These are phyloP conservation scores for Callithrix jacchus DNA, from an alignment of 2,113 vertebrate genomes.

Conservation along the genomic window DNA sequence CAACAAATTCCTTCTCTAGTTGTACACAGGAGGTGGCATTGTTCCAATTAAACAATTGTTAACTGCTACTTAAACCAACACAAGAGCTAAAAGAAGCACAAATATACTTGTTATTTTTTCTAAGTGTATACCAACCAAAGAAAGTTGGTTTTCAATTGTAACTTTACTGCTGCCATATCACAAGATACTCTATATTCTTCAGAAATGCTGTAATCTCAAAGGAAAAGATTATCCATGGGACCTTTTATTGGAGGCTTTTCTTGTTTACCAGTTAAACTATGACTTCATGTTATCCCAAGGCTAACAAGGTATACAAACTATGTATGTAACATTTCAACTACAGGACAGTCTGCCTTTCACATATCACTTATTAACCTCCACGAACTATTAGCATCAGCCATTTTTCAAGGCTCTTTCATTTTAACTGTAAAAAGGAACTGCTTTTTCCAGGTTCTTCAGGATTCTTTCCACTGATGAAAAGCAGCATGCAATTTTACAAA, in stretches of 20 bases:
- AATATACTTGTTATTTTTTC: neutral
- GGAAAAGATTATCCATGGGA: neutral
- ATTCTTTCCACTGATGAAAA: neutral
- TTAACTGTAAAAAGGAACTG: neutral
- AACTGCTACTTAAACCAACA: neutral
- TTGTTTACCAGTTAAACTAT: neutral
- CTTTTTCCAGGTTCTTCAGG: neutral
- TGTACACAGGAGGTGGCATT: neutral
- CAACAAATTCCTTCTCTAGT: neutral
- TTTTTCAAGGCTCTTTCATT: conserved; percentile 8
- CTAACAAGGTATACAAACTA: neutral
- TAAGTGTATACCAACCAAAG: neutral
- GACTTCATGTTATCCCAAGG: neutral
- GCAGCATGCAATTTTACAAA: neutral
- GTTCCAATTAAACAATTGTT: neutral
- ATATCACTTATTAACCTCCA: neutral
- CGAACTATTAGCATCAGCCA: neutral
- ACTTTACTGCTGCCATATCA: neutral
- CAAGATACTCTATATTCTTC: neutral
- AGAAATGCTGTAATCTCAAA: neutral
- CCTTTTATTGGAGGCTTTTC: neutral
- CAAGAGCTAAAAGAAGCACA: neutral
- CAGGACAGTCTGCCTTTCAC: neutral
- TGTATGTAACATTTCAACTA: neutral
- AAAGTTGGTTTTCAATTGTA: neutral